Percentiles rank a stretch among this genome's conserved stretches.
Evolutionary conservation across 2,797 vertebrate genomes (phyloP).

Genomic region (Syndactyla subalaris): DNA sequence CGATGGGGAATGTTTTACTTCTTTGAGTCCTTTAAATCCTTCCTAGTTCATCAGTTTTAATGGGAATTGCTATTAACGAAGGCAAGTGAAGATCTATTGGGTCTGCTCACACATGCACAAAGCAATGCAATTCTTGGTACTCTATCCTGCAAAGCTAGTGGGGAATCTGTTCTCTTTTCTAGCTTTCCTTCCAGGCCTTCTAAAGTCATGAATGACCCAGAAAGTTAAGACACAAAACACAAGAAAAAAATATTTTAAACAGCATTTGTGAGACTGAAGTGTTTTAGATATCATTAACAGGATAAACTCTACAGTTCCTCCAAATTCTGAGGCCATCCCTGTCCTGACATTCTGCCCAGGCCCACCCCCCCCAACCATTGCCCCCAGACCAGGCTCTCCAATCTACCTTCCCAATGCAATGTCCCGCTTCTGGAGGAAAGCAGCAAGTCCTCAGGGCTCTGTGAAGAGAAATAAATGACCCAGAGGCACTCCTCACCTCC

Average conservation of each 20-base stretch:
- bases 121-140: background rate
- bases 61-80: background rate
- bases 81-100: background rate
- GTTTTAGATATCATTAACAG: rapidly evolving
- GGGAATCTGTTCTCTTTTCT: background rate
- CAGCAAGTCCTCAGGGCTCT: background rate
- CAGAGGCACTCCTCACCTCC: background rate
- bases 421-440: background rate
- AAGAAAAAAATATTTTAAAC: rapidly evolving
- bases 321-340: background rate
- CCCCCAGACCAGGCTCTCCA: rapidly evolving
- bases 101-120: background rate
- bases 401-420: background rate
- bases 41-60: background rate
- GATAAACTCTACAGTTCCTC: background rate
- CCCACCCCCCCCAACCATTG: too few species aligned
- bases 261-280: background rate
- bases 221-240: background rate
- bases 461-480: background rate
- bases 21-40: background rate
- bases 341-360: background rate
- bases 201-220: background rate
- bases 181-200: background rate
- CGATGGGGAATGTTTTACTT: background rate
- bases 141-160: background rate